phyloP scores from a whole-genome alignment of 2,888 invertebrate genomes.

The Acrobasis repandana region DNA sequence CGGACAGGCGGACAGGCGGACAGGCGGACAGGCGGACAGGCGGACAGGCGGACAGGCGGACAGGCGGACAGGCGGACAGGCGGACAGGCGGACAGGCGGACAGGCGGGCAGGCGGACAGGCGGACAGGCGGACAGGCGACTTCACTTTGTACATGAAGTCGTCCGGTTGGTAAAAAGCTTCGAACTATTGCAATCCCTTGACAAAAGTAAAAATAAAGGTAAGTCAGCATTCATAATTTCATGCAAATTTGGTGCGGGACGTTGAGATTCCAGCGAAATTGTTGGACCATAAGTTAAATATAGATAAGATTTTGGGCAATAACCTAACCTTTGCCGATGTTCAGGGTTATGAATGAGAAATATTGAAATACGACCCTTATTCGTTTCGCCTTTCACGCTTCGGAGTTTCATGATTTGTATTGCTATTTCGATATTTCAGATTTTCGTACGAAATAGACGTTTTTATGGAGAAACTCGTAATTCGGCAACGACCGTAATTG shows the following conservation, averaged over 20 bases:
- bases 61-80: no score
- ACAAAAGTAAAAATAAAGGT: no score
- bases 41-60: no score
- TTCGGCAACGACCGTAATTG: no score
- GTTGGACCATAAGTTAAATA: conserved; percentile 40
- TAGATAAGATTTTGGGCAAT: conserved; percentile 39
- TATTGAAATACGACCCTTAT: conserved; percentile 26
- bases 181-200: no score
- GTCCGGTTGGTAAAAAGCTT: no score
- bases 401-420: conserved; percentile 16
- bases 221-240: conserved; percentile 27
- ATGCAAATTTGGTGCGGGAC: conserved; percentile 34
- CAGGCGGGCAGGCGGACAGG: no score
- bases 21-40: no score
- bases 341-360: conserved; percentile 34
- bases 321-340: conserved; percentile 43
- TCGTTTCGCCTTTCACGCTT: conserved; percentile 10
- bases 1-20: no score
- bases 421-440: conserved; percentile 3
- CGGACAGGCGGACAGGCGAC: no score
- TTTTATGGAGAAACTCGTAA: background rate
- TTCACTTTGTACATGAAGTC: no score
- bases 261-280: conserved; percentile 32
- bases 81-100: no score
- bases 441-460: background rate